Evolutionary conservation across 2,888 invertebrate genomes (phyloP), one percentile per base, ranked within the genome.

Genomic region (Opisthograptis luteolata): DNA sequence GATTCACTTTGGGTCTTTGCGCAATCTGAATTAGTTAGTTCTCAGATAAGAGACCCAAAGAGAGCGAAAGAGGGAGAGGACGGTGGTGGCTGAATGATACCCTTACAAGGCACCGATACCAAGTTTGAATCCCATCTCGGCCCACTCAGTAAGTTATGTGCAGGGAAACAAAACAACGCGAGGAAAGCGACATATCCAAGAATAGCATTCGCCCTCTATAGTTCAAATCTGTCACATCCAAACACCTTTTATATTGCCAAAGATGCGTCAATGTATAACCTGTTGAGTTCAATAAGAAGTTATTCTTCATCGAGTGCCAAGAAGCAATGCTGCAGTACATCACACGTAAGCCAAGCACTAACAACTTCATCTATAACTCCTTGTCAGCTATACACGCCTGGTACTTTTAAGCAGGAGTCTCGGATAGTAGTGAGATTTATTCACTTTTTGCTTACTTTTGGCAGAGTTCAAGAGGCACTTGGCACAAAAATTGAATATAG

Each of bases 301-400:
- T 62, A 66, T 62, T 62, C 58, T 60, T 48, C 43, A 43, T 39
- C 34, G 15, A 32, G 41, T 58, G 27, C 44, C 45, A 41, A 35
- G 52, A 55, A 59, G 52, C 56, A 59, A 45, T 59, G 51, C 62
- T 59, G 65, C 66, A 69, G 67, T 73, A 71, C 68, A 73, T 76
- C 74, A 72, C 60, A 70, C 61, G 63, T 75, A 73, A 76, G 71
- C 78, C 70, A 71, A 68, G 66, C 61, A 67, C 76, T 76, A 78
- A 80, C 70, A 69, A 75, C 68, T 72, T 68, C 72, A 78, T 80
- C 78, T 73, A 72, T 76, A 70, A 72, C 70, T 67, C 62, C 66
- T 66, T 67, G 66, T 71, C 66, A 66, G 62, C 46, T 58, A 61
- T 70, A 62, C 65, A 63, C 60, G 59, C 70, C 65, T 65, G 65